These are phyloP conservation scores for Hirtodrosophila alboralis DNA, from an alignment of 2,888 invertebrate genomes.

Conservation along the genomic window DNA sequence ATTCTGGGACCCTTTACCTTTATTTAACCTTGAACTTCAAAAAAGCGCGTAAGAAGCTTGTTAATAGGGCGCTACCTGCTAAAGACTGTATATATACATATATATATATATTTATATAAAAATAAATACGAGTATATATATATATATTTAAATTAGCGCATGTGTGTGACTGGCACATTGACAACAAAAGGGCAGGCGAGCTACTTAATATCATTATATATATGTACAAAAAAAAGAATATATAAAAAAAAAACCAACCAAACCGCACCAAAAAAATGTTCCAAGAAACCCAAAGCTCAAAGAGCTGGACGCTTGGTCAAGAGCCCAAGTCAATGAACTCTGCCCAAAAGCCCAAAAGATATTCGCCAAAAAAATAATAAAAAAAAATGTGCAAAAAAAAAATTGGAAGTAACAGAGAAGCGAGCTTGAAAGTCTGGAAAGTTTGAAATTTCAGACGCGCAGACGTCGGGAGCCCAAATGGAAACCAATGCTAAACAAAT, in stretches of 20 bases:
- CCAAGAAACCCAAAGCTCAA: conserved; percentile 41
- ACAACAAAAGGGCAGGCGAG: conserved; percentile 25
- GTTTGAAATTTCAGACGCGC: conserved; percentile 80
- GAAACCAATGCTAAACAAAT: conserved; percentile 48
- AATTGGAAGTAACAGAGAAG: conserved; percentile 20
- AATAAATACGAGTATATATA: conserved; percentile 3
- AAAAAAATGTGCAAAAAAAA: conserved; percentile 25
- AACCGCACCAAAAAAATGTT: conserved; percentile 25
- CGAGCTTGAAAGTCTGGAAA: conserved; percentile 44
- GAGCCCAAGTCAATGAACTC: conserved; percentile 70
- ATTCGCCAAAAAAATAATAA: conserved; percentile 28
- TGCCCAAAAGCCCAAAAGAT: conserved; percentile 34
- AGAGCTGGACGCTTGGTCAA: conserved; percentile 54
- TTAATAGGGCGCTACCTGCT: conserved; percentile 73
- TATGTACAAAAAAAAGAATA: background rate
- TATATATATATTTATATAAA: conserved; percentile 18
- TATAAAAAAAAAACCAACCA: conserved; percentile 10
- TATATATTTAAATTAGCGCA: conserved; percentile 45
- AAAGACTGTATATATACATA: conserved; percentile 28
- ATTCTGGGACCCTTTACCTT: conserved; percentile 18
- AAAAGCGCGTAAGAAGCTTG: conserved; percentile 56
- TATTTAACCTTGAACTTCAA: conserved; percentile 83
- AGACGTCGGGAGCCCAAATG: conserved; percentile 51
- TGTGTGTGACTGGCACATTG: conserved; percentile 39
- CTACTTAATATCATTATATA: conserved; percentile 35